A percentile compares a stretch with the other conserved stretches of the same genome.
phyloP scores from a whole-genome alignment of 2,113 vertebrate genomes.

The Zootoca vivipara region DNA sequence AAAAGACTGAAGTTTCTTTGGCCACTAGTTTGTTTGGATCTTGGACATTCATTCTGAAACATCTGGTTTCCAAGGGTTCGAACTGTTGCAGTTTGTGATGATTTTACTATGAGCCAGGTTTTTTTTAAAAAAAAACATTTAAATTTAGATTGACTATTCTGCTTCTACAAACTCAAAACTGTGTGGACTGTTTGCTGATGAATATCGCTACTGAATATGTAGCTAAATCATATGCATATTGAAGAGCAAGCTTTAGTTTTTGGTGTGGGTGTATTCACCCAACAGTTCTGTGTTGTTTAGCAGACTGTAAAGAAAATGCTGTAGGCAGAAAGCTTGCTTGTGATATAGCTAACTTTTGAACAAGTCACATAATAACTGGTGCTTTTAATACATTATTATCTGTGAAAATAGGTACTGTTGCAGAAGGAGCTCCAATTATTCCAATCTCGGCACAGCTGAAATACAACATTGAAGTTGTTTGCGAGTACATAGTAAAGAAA shows the following conservation, averaged over 20 bases:
- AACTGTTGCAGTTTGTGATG: neutral
- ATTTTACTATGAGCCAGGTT: neutral
- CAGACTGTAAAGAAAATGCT: neutral
- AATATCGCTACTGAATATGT: neutral
- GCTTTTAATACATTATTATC: constrained; percentile 31
- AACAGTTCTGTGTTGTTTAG: neutral
- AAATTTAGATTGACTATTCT: neutral
- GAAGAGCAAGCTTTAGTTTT: neutral
- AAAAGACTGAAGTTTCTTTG: neutral
- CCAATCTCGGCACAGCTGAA: constrained; percentile 98
- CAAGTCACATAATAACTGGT: neutral
- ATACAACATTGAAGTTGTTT: constrained; percentile 99
- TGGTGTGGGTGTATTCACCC: neutral
- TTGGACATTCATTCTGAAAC: neutral
- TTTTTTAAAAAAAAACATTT: too few species aligned
- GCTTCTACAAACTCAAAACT: neutral
- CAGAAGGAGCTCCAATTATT: constrained; percentile 97
- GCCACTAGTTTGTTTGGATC: neutral
- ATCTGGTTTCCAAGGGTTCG: neutral
- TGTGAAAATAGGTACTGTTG: constrained; percentile 87
- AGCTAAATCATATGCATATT: neutral
- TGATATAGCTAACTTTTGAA: neutral
- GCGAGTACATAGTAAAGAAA: constrained; percentile 98
- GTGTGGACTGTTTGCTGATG: neutral
- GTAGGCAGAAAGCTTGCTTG: neutral